phyloP scores from a whole-genome alignment of 2,797 vertebrate species.

The Gephyroberyx darwinii region DNA sequence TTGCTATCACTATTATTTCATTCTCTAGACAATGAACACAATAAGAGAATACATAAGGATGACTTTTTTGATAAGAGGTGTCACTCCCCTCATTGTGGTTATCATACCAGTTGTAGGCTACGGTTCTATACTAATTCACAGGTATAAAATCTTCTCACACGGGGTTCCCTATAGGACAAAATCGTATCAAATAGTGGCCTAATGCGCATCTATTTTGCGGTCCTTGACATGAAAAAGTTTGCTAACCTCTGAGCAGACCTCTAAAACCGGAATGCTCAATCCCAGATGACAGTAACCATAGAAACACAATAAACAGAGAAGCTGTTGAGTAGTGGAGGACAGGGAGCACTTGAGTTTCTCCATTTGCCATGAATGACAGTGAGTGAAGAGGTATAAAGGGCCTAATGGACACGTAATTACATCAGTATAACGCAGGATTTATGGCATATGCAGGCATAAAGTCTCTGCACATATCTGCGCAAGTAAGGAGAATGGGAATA shows the following conservation, averaged over 20 bases:
- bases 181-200: neutral
- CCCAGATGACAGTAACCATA: slow-evolving; percentile 30
- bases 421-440: neutral
- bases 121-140: too few relatives aligned
- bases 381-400: slow-evolving; percentile 4
- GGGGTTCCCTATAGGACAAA: neutral
- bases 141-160: too few relatives aligned
- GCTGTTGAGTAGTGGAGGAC: slow-evolving; percentile 12
- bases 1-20: too few relatives aligned
- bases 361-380: slow-evolving; percentile 10
- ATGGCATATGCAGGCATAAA: neutral
- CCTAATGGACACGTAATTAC: slow-evolving; percentile 23
- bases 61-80: too few relatives aligned
- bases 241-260: slow-evolving; percentile 7
- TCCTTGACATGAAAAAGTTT: neutral
- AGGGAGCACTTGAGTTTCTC: slow-evolving; percentile 16
- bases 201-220: neutral
- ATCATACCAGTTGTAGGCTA: too few relatives aligned
- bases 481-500: neutral
- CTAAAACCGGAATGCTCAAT: slow-evolving; percentile 25
- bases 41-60: too few relatives aligned
- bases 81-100: too few relatives aligned
- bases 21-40: too few relatives aligned
- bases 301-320: slow-evolving; percentile 36
- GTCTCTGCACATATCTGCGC: neutral